These are phyloP conservation scores for Chromoteleia sp. DNA, from an alignment of 2,888 invertebrate genomes.

Conservation along the genomic window DNA sequence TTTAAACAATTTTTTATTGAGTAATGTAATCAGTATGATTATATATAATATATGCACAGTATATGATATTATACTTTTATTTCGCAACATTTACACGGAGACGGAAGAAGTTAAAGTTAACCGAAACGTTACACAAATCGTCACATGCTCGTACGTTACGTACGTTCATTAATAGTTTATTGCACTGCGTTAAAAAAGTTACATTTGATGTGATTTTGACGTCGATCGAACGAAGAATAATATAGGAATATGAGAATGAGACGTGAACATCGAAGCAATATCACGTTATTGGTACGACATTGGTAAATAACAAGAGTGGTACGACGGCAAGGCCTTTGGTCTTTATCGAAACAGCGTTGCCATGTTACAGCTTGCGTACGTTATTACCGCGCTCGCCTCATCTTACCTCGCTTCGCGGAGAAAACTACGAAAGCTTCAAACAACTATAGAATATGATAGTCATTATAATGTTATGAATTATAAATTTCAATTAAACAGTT, in stretches of 20 bases:
- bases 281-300: constrained; percentile 47
- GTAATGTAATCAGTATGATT: too few species aligned
- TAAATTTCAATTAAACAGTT: too few species aligned
- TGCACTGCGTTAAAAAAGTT: not conserved
- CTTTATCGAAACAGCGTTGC: constrained; percentile 55
- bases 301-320: constrained; percentile 61
- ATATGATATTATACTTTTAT: too few species aligned
- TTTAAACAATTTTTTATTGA: too few species aligned
- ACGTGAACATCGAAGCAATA: constrained; percentile 43
- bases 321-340: constrained; percentile 55
- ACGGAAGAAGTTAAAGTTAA: not conserved
- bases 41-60: too few species aligned
- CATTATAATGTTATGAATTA: too few species aligned
- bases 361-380: constrained; percentile 32
- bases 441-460: too few species aligned
- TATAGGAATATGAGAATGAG: constrained; percentile 23
- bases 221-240: constrained; percentile 8
- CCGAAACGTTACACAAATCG: not conserved
- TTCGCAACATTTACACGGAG: too few species aligned
- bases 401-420: constrained; percentile 19
- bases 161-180: not conserved
- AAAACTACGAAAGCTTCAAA: too few species aligned
- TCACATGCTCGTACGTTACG: not conserved
- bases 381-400: constrained; percentile 17
- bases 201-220: not conserved